Evolutionary conservation across 2,113 vertebrate genomes (phyloP).

Genomic region (Forbesichthys agassizii): DNA sequence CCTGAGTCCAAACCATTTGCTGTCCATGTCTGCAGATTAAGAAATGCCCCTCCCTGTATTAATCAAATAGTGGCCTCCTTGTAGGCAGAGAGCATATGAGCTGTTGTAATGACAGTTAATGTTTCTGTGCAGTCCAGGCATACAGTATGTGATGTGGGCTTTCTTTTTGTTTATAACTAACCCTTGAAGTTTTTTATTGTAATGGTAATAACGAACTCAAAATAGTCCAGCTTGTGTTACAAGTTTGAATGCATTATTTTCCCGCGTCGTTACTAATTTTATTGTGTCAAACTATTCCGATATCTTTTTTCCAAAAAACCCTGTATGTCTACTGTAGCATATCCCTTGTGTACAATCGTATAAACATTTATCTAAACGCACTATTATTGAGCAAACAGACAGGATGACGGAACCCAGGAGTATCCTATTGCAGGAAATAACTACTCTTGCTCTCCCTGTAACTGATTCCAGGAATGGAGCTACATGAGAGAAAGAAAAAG

Average conservation of each 20-base stretch:
- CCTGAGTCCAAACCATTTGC: slow-evolving; percentile 69
- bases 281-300: slow-evolving; percentile 8
- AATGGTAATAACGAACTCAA: background rate
- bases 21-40: slow-evolving; percentile 68
- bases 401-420: slow-evolving; percentile 86
- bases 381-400: slow-evolving; percentile 82
- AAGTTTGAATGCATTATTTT: too few relatives aligned
- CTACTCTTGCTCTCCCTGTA: slow-evolving; percentile 79
- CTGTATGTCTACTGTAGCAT: slow-evolving; percentile 44
- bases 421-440: slow-evolving; percentile 95
- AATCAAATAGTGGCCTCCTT: slow-evolving; percentile 63
- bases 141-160: background rate
- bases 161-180: slow-evolving; percentile 13
- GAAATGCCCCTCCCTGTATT: slow-evolving; percentile 68
- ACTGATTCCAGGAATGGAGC: slow-evolving; percentile 83
- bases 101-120: slow-evolving; percentile 21
- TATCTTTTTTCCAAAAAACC: slow-evolving; percentile 44
- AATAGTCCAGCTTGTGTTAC: too few relatives aligned
- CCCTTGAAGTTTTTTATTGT: slow-evolving; percentile 1
- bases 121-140: slow-evolving; percentile 14
- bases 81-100: slow-evolving; percentile 48
- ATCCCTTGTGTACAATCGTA: slow-evolving; percentile 61
- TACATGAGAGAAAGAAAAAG: slow-evolving; percentile 69
- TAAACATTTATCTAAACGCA: slow-evolving; percentile 76
- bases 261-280: background rate